A percentile compares a stretch with the other conserved stretches of the same genome.
Evolutionary conservation across 2,888 invertebrate genomes (phyloP).

Genomic region (Caenorhabditis imperialis): DNA sequence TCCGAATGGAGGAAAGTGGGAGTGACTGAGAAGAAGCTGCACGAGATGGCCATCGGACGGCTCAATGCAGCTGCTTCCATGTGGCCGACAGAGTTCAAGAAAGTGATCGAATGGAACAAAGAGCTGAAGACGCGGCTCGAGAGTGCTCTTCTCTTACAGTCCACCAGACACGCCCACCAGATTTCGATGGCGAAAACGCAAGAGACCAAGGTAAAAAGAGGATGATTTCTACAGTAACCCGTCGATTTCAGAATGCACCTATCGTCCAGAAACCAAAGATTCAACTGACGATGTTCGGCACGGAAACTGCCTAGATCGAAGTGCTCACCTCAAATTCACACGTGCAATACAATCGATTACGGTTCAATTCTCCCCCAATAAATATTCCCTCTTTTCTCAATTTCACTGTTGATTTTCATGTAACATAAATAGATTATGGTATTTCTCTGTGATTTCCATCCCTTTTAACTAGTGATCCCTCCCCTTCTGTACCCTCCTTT

Average conservation of each 20-base stretch:
- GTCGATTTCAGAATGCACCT: constrained; percentile 47
- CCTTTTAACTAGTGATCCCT: constrained; percentile 33
- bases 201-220: constrained; percentile 54
- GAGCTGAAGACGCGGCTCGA: constrained; percentile 89
- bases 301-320: constrained; percentile 26
- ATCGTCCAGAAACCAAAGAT: constrained; percentile 70
- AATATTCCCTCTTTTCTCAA: constrained; percentile 19
- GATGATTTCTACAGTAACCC: too few species aligned
- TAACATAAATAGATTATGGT: constrained; percentile 10
- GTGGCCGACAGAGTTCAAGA: constrained; percentile 67
- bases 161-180: constrained; percentile 52
- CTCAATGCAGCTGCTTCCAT: constrained; percentile 87
- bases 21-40: constrained; percentile 81
- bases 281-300: constrained; percentile 71
- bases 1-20: constrained; percentile 79
- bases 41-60: constrained; percentile 91
- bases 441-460: constrained; percentile 32
- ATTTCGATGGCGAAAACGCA: constrained; percentile 46
- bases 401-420: constrained; percentile 17
- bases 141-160: constrained; percentile 83
- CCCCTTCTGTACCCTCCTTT: background rate
- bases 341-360: too few species aligned
- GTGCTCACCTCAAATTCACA: constrained; percentile 26
- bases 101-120: constrained; percentile 86
- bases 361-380: too few species aligned